phyloP scores from a whole-genome alignment of 2,113 vertebrate genomes.

The Meles meles region DNA sequence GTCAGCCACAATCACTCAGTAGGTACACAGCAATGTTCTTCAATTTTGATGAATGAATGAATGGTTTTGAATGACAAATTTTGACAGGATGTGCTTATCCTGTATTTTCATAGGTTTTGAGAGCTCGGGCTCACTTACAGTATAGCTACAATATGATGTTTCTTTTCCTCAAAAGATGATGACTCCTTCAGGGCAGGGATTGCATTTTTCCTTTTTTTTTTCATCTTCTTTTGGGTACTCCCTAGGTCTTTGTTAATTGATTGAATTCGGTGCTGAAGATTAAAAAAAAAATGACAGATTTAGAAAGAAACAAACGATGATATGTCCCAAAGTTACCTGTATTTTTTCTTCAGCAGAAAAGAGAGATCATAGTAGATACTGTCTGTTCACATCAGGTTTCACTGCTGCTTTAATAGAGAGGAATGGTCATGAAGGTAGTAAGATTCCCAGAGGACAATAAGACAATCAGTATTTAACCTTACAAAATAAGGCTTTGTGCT shows the following conservation, averaged over 20 bases:
- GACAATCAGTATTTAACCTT: neutral
- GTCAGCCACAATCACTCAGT: neutral
- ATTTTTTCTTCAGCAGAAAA: neutral
- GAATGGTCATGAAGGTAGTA: neutral
- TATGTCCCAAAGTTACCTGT: neutral
- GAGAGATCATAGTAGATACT: neutral
- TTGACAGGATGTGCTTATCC: neutral
- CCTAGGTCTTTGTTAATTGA: neutral
- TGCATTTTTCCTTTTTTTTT: neutral
- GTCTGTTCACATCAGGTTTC: neutral
- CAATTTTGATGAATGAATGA: neutral
- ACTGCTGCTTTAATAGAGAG: neutral
- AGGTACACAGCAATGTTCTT: neutral
- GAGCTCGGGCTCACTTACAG: neutral
- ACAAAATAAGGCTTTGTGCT: neutral
- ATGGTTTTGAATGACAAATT: neutral
- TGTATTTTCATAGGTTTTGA: neutral
- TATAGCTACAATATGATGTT: neutral
- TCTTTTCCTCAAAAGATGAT: neutral
- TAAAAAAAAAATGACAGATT: conserved; percentile 38
- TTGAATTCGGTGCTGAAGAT: neutral
- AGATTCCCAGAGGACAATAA: neutral
- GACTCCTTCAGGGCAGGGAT: neutral
- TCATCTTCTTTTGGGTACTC: neutral
- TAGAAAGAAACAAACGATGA: neutral